A percentile compares a stretch with the other conserved stretches of the same genome.
Conservation (phyloP, 2,113 vertebrate species). For the Plotosus lineatus region DNA sequence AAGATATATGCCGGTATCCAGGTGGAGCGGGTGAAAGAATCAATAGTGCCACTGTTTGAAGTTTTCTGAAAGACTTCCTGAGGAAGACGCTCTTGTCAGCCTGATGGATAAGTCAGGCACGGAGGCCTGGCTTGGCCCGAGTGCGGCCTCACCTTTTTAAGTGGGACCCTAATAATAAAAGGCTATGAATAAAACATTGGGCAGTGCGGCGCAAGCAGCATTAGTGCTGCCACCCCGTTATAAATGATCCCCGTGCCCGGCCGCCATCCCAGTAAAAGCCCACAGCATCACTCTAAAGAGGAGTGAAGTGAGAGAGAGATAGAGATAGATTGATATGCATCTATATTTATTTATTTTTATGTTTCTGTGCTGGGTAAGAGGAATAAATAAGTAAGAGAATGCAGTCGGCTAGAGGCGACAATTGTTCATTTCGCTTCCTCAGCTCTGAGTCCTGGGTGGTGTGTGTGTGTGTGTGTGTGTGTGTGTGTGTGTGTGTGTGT, state of each 20-base stretch:
- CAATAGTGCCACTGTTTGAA: constrained; percentile 80
- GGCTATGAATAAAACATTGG: constrained; percentile 83
- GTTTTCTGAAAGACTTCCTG: constrained; percentile 83
- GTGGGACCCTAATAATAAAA: constrained; percentile 83
- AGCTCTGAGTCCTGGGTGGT: constrained; percentile 24
- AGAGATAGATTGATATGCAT: constrained; percentile 78
- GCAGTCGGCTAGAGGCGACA: constrained; percentile 30
- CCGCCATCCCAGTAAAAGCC: constrained; percentile 80
- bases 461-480: background rate
- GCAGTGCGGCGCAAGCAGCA: constrained; percentile 71
- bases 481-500: background rate
- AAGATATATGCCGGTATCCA: constrained; percentile 75
- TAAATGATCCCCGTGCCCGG: constrained; percentile 79
- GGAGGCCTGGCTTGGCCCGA: constrained; percentile 54
- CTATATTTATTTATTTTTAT: constrained; percentile 75
- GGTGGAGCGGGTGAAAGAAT: constrained; percentile 73
- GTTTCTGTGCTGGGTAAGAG: constrained; percentile 57
- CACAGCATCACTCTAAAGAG: constrained; percentile 78
- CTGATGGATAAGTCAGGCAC: constrained; percentile 77
- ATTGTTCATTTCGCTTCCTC: constrained; percentile 53
- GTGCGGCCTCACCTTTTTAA: constrained; percentile 80
- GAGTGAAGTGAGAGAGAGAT: constrained; percentile 61
- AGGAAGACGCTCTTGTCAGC: constrained; percentile 80
- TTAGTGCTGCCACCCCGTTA: constrained; percentile 76
- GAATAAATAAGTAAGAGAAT: constrained; percentile 60